Evolutionary conservation across 1,140 invertebrate species (phyloP), one percentile per base, ranked within the genome.

Genomic region (Euschistus heros): DNA sequence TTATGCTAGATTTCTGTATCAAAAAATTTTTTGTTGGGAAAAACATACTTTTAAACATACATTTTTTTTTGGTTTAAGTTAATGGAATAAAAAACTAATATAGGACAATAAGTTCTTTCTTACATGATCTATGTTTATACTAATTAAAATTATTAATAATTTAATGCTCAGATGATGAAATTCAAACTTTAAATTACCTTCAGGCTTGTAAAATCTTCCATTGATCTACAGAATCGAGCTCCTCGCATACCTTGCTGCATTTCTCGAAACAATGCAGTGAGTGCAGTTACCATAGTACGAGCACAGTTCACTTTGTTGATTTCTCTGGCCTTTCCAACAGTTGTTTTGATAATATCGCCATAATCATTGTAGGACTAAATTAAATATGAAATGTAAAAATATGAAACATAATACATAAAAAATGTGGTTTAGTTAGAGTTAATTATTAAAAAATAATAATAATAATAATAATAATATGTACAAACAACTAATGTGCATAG

Each of bases 291-390:
- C 83, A 99, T 93, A 4, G 94, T 97, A 69, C 95, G 81, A 5
- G 95, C 94, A 77, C 95, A 98, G 73, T 91, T 89, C 0, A 94
- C 87, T 80, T 97, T 98, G 78, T 97, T 97, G 60, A 98, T 97
- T 77, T 99, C 97, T 68, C 95, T 81, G 1, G 93, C 92, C 79
- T 98, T 98, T 62, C 91, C 89, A 69, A 99, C 78, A 1, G 96
- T 97, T 14, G 90, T 87, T 79, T 99, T 99, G 62, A 99, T 97
- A 63, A 99, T 99, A 76, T 99, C 97, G n/a, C 97, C 97, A 80
- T 97, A 99, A 76, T 98, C 94, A 75, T 96, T 96, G 75, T 97
- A 98, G 75, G 92, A 97, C 85, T 92, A 75, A 55, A 76, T 75
- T 68, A 71, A 73, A 63, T 67, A 54, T 30, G 4, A 22, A 18